A percentile compares a stretch with the other conserved stretches of the same genome.
phyloP scores from a whole-genome alignment of 1,140 invertebrate species.

The Drosophila mauritiana region DNA sequence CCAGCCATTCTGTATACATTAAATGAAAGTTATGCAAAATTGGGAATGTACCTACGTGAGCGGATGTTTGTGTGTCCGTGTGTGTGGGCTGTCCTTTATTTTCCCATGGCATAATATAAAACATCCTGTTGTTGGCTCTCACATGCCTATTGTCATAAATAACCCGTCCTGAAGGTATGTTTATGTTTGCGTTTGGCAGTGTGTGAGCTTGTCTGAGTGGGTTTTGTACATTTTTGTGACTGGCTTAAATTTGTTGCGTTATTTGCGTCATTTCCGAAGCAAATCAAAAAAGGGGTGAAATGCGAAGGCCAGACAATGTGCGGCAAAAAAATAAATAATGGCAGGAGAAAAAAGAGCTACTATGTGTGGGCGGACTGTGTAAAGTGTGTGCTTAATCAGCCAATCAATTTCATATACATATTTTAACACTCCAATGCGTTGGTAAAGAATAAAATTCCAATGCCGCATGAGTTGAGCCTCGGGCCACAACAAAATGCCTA shows the following conservation, averaged over 20 bases:
- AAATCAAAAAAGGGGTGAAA: constrained; percentile 66
- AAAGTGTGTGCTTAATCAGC: constrained; percentile 70
- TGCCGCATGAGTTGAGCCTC: constrained; percentile 22
- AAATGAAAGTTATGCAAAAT: constrained; percentile 60
- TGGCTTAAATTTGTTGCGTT: constrained; percentile 80
- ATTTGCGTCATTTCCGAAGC: constrained; percentile 80
- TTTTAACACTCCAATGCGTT: constrained; percentile 73
- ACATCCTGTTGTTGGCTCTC: constrained; percentile 74
- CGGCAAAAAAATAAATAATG: constrained; percentile 17
- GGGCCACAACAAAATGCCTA: constrained; percentile 21
- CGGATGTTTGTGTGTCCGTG: constrained; percentile 37
- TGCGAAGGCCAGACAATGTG: constrained; percentile 51
- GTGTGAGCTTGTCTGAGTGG: constrained; percentile 17
- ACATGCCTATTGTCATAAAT: constrained; percentile 65
- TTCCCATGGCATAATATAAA: constrained; percentile 71
- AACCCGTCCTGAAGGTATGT: constrained; percentile 57
- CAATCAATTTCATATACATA: constrained; percentile 79
- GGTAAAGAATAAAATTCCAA: constrained; percentile 62
- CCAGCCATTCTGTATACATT: constrained; percentile 11
- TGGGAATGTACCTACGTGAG: constrained; percentile 37
- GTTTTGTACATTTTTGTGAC: constrained; percentile 51
- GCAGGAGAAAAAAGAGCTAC: constrained; percentile 10
- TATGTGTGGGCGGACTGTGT: constrained; percentile 21
- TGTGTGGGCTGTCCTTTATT: constrained; percentile 43
- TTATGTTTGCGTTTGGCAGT: constrained; percentile 33